Base-by-base conservation (phyloP, 2,113 vertebrate species). In the Cnemophilus loriae region DNA sequence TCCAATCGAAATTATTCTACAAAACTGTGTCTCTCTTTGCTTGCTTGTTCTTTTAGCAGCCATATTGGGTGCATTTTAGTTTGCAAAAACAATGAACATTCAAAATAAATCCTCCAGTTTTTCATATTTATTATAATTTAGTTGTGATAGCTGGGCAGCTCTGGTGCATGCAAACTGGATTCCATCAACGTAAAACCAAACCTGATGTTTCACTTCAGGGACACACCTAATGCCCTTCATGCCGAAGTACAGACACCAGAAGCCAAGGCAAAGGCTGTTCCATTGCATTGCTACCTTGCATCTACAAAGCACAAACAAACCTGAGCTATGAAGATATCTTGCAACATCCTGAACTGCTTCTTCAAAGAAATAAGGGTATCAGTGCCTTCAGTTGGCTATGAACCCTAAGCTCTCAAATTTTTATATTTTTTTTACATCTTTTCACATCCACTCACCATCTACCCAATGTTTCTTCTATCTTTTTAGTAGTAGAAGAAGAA, bases 231-330 rank as follows among this genome's bases (percentile, higher is more conserved):
- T 17, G 49, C 41, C 39, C 16, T 35, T 52, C 35, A 84, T 0
- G 0, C 15, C 12, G 2, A 47, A 42, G 10, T 16, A 74, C 0
- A 5, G 64, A 77, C 23, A 35, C 27, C 3, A 0, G 9, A 77
- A 44, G 24, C 33, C 23, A 42, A 87, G 30, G 50, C 44, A 81
- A 80, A 84, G 33, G 53, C 59, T 37, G 56, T 20, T 50, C 11
- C 75, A 69, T 1, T 59, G 41, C 21, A 47, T 4, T 16, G 50
- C 26, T 32, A 63, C 65, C 35, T 28, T 12, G 23, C 2, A 69
- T 15, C 30, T 32, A 52, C 1, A 1, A 10, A 64, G 20, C 49
- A 56, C 30, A 78, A 55, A 50, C 4, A 9, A 73, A 63, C 9
- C 33, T 41, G 35, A 80, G 52, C 67, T 76, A 10, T 41, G 49